phyloP scores from a whole-genome alignment of 2,113 vertebrate genomes.

The Ceyx melanurus region DNA sequence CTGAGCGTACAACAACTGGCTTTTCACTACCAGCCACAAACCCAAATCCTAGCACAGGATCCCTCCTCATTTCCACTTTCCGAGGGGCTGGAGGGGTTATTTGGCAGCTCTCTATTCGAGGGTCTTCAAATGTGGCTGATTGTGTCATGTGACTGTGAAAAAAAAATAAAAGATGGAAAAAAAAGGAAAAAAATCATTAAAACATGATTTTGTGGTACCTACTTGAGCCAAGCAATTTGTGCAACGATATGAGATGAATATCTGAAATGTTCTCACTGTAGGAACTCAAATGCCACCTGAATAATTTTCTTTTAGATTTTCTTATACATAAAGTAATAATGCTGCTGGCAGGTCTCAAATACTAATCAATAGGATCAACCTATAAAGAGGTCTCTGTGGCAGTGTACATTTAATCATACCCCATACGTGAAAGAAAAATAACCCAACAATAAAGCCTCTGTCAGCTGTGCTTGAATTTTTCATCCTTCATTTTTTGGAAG shows the following conservation, averaged over 20 bases:
- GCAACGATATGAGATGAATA: slow-evolving; percentile 54
- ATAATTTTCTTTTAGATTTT: slow-evolving; percentile 2
- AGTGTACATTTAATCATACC: neutral
- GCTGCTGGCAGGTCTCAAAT: neutral
- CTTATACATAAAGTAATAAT: neutral
- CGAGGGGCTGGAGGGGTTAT: slow-evolving; percentile 89
- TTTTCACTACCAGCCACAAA: slow-evolving; percentile 99
- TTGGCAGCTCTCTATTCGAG: slow-evolving; percentile 89
- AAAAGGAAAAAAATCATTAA: slow-evolving; percentile 61
- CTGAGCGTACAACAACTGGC: slow-evolving; percentile 96
- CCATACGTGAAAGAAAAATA: neutral
- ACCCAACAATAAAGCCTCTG: neutral
- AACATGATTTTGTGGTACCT: slow-evolving; percentile 47
- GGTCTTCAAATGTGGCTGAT: slow-evolving; percentile 90
- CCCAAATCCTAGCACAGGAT: slow-evolving; percentile 96
- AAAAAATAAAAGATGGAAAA: slow-evolving; percentile 60
- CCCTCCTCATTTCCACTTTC: slow-evolving; percentile 97
- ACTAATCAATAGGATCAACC: slow-evolving; percentile 11
- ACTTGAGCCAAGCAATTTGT: slow-evolving; percentile 21
- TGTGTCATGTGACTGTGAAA: slow-evolving; percentile 89
- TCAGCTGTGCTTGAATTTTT: neutral
- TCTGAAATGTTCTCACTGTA: slow-evolving; percentile 10
- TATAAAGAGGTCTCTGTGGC: slow-evolving; percentile 1
- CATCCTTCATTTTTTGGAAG: neutral
- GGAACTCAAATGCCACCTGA: neutral